Conservation (phyloP, 1,140 invertebrate species). For the Phymorhynchus buccinoides region DNA sequence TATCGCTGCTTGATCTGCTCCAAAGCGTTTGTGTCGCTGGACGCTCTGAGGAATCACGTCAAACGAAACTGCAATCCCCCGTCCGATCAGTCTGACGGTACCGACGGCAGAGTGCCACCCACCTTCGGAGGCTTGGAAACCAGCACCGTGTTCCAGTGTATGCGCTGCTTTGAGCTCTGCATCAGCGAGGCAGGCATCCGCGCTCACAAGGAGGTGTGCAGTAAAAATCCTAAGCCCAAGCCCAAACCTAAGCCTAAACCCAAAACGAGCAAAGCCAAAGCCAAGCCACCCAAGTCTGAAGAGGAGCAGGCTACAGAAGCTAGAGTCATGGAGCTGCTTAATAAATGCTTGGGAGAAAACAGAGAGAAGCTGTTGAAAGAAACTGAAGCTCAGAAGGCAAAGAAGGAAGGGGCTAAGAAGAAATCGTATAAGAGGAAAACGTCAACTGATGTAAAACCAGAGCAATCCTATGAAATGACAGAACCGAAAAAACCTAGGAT, state of each 20-base stretch:
- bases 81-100: constrained; percentile 19
- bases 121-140: constrained; percentile 43
- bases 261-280: not conserved
- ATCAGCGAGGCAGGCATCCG: constrained; percentile 48
- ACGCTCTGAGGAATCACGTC: constrained; percentile 41
- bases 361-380: not conserved
- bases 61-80: constrained; percentile 47
- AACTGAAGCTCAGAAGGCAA: not conserved
- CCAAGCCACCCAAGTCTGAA: constrained; percentile 22
- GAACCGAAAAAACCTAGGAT: not conserved
- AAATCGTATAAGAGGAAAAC: constrained; percentile 6
- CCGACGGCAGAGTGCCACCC: constrained; percentile 37
- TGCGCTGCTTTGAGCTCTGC: constrained; percentile 48
- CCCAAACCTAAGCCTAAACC: constrained; percentile 26
- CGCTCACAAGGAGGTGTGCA: constrained; percentile 45
- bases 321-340: constrained; percentile 32
- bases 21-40: constrained; percentile 43
- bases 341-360: constrained; percentile 31
- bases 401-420: constrained; percentile 14
- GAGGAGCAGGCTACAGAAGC: constrained; percentile 25
- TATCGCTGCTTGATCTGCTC: constrained; percentile 50
- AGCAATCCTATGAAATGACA: not conserved
- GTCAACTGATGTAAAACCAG: not conserved
- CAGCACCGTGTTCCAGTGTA: constrained; percentile 50
- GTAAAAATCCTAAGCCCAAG: constrained; percentile 34